A percentile compares a stretch with the other conserved stretches of the same genome.
These are phyloP conservation scores for Parthenolecanium corni DNA, from an alignment of 2,888 invertebrate genomes.

Conservation along the genomic window DNA sequence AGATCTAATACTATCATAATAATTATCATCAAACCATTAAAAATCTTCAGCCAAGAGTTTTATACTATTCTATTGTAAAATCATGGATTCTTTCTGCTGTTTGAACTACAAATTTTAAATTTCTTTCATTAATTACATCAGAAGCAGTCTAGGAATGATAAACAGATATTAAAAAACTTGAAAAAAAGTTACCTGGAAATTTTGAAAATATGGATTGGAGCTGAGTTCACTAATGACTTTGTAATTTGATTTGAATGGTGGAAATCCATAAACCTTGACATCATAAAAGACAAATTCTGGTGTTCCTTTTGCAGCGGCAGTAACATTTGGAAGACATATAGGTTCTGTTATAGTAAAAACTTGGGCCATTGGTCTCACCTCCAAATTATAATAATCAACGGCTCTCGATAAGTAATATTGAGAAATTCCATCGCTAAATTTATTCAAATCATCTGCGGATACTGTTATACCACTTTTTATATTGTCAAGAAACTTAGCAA, in stretches of 20 bases:
- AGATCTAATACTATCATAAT: too few species aligned
- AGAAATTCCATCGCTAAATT: neutral
- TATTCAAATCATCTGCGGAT: conserved; percentile 5
- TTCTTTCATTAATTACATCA: too few species aligned
- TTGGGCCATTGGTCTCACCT: neutral
- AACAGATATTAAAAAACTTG: too few species aligned
- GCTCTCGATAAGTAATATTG: conserved; percentile 5
- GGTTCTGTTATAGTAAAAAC: neutral
- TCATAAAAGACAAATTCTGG: neutral
- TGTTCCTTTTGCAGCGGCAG: neutral
- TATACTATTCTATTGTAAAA: too few species aligned
- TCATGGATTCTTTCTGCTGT: too few species aligned
- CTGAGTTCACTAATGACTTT: neutral
- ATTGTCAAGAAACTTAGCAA: neutral
- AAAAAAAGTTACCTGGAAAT: neutral
- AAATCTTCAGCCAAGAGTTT: too few species aligned
- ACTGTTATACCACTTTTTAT: neutral
- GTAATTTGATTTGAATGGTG: neutral
- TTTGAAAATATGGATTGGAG: neutral
- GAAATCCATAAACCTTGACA: conserved; percentile 10
- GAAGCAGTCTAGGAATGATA: too few species aligned
- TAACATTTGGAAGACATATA: neutral
- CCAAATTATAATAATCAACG: neutral
- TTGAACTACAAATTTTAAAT: too few species aligned
- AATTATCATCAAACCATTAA: too few species aligned